phyloP scores from a whole-genome alignment of 2,113 vertebrate genomes.

The Chauna torquata region DNA sequence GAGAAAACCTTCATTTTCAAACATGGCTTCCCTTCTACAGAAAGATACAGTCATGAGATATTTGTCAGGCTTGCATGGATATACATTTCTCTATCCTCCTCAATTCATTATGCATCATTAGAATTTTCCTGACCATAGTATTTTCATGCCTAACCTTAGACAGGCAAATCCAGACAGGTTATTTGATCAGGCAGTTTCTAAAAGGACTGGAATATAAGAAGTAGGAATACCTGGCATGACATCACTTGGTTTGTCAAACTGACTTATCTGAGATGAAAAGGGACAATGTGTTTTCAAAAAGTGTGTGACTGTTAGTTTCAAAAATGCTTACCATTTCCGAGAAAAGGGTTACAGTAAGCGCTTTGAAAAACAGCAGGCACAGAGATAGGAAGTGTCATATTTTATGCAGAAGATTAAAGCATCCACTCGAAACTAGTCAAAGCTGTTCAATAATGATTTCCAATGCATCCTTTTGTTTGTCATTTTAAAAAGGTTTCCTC shows the following conservation, averaged over 20 bases:
- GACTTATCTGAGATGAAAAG: conserved; percentile 53
- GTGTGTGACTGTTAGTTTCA: conserved; percentile 41
- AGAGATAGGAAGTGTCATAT: conserved; percentile 34
- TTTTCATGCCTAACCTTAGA: not conserved
- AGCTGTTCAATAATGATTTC: conserved; percentile 29
- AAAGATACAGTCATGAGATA: not conserved
- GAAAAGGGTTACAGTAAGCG: conserved; percentile 42
- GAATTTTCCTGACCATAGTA: not conserved
- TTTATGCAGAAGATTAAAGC: conserved; percentile 44
- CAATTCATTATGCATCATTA: not conserved
- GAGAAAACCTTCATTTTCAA: not conserved
- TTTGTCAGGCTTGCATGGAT: conserved; percentile 18
- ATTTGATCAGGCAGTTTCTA: conserved; percentile 36
- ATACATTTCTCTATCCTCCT: not conserved
- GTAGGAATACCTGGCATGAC: conserved; percentile 31
- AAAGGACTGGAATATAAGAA: conserved; percentile 21
- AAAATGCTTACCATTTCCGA: conserved; percentile 42
- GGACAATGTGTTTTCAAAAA: conserved; percentile 51
- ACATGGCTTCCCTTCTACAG: not conserved
- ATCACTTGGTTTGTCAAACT: conserved; percentile 22
- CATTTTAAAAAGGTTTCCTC: conserved; percentile 34
- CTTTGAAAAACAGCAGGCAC: conserved; percentile 65
- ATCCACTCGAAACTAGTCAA: conserved; percentile 39
- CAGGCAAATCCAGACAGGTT: not conserved
- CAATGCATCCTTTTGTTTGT: conserved; percentile 42